Evolutionary conservation across 2,888 invertebrate species (phyloP), one percentile per base, ranked within the genome.

Genomic region (Cephus rjabovi): DNA sequence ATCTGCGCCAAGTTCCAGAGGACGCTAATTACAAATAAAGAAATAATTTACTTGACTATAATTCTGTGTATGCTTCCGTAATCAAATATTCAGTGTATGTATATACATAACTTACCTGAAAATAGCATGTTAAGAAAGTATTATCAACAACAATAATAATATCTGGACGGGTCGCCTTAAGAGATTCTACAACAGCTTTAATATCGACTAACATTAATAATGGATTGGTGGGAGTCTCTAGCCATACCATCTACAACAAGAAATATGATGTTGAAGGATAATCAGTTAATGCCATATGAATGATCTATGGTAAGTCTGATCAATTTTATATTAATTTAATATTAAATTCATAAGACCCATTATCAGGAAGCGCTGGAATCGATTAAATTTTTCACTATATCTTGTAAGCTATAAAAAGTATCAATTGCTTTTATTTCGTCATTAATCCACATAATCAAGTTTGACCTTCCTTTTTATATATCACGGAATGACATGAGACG

Each of bases 161-260:
- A 74, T 94, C 93, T n/a, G 89, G 85, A 78, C 87, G 82, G 30
- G 78, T 82, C 0, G 83, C 92, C 86, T 94, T 95, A 77, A 95
- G 93, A 1, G 95, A 92, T 79, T 95, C 94, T 0, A 94, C 91
- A 56, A 97, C 93, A 0, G 94, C 95, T 86, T 94, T 93, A 77
- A 99, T 97, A 90, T 99, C 98, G 12, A 95, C 94, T n/a, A 99
- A 93, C 93, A 97, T 97, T 84, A 99, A 91, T 12, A 96, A 92
- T 0, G 99, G 99, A 93, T 99, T 99, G n/a, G 99, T 98, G 0
- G 99, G 99, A 0, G 97, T 96, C 92, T 99, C 99, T 81, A 98
- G 92, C 98, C 99, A 99, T 70, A 99, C 93, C 92, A 97, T 92
- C 96, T 96, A 87, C 73, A 93, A 93, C 23, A 56, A 23, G 23